phyloP scores from a whole-genome alignment of 2,113 vertebrate species.

The Litocranius walleri region DNA sequence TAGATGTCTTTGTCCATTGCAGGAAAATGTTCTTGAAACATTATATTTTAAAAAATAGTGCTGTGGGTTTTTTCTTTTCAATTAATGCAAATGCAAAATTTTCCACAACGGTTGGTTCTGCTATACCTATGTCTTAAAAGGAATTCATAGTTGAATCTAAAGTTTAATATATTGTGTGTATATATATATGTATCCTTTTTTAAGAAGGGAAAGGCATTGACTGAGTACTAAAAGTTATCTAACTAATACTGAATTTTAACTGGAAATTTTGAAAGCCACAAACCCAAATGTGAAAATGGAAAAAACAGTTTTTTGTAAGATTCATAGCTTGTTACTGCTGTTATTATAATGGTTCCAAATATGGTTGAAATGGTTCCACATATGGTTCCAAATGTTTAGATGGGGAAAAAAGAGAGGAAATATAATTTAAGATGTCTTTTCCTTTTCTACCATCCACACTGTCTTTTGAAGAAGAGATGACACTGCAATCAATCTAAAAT shows the following conservation, averaged over 20 bases:
- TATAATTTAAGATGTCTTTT: background rate
- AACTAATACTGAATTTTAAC: background rate
- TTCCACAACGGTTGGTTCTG: background rate
- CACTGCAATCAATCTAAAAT: background rate
- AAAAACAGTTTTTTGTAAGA: background rate
- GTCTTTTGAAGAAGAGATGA: background rate
- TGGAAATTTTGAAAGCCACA: background rate
- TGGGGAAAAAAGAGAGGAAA: background rate
- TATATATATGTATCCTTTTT: background rate
- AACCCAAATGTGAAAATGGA: background rate
- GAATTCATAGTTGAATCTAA: conserved; percentile 5
- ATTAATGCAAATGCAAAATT: background rate
- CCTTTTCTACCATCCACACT: background rate
- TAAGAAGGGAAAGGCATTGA: conserved; percentile 41
- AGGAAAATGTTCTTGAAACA: background rate
- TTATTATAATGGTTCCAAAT: background rate
- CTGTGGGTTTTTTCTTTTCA: background rate
- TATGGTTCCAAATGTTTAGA: background rate
- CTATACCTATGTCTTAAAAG: background rate
- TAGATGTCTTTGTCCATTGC: background rate
- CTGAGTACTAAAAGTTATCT: background rate
- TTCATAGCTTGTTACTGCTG: background rate
- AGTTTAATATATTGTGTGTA: background rate
- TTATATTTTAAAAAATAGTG: background rate
- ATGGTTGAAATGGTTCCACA: background rate